Evolutionary conservation across 2,797 vertebrate species (phyloP).

Genomic region (Heteromormyrus szaboi): DNA sequence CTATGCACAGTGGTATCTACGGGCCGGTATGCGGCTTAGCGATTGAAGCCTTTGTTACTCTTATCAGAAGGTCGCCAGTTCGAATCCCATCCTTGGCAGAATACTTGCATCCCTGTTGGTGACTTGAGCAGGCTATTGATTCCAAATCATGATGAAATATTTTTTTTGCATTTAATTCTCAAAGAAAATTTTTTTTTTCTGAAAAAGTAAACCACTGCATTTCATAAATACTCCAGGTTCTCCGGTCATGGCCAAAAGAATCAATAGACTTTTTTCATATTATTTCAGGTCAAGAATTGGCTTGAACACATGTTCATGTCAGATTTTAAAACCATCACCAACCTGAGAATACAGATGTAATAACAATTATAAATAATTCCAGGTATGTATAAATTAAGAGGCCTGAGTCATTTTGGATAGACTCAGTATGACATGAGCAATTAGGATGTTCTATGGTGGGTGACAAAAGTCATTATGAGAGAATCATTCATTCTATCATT

Average conservation of each 20-base stretch:
- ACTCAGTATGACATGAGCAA: not conserved
- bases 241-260: not conserved
- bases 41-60: not conserved
- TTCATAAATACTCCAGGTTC: not conserved
- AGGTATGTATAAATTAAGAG: not conserved
- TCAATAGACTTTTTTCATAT: not conserved
- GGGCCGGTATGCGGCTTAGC: not conserved
- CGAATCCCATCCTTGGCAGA: not conserved
- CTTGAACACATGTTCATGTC: not conserved
- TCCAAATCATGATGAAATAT: not conserved
- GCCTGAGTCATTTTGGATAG: not conserved
- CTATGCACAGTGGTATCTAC: not conserved
- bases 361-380: not conserved
- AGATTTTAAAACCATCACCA: not conserved
- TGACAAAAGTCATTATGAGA: not conserved
- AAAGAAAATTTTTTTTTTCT: not conserved
- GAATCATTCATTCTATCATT: not conserved
- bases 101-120: not conserved
- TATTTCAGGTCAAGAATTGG: not conserved
- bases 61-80: not conserved
- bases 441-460: not conserved
- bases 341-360: not conserved
- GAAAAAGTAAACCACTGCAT: not conserved
- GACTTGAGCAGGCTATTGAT: not conserved
- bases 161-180: not conserved